phyloP scores from a whole-genome alignment of 2,113 vertebrate species.

The Callipepla californica region DNA sequence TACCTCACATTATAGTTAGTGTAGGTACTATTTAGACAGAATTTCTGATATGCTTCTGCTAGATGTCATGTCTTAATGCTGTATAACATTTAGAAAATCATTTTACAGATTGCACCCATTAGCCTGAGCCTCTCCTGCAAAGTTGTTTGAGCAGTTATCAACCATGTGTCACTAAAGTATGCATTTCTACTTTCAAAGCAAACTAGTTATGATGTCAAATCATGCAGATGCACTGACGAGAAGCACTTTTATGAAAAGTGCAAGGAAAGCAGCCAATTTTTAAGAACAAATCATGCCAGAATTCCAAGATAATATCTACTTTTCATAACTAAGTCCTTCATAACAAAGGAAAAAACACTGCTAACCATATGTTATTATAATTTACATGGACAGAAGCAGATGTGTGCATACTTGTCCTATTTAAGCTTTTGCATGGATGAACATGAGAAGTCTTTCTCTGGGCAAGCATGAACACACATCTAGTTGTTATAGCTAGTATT shows the following conservation, averaged over 20 bases:
- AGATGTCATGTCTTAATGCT: neutral
- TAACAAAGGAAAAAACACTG: neutral
- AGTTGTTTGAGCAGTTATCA: neutral
- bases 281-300: neutral
- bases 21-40: neutral
- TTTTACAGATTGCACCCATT: neutral
- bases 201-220: neutral
- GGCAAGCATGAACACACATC: neutral
- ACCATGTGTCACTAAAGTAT: neutral
- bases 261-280: neutral
- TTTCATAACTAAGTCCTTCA: neutral
- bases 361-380: accelerated
- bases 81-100: neutral
- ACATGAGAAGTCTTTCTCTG: neutral
- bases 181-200: neutral
- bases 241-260: neutral
- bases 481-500: neutral
- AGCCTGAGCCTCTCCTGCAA: neutral
- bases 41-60: neutral
- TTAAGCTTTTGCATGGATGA: neutral
- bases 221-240: neutral
- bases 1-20: neutral
- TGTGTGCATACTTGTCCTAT: accelerated
- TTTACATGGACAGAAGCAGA: neutral
- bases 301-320: neutral